Evolutionary conservation across 2,797 vertebrate genomes (phyloP).

Genomic region (Gallinago stenura): DNA sequence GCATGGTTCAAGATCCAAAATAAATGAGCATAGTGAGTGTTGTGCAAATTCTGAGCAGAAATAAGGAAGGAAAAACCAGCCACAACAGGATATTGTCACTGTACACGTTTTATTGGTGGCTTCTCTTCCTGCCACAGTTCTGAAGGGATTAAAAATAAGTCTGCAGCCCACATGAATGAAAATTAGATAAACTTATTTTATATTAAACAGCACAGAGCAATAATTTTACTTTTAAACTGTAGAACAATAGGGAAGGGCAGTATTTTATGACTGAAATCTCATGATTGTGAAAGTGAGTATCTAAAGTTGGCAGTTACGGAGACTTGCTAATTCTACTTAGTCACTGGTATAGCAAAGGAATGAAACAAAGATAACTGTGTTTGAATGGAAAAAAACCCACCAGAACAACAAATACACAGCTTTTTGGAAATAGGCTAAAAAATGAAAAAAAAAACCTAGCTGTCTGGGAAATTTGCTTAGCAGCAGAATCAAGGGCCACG

Average conservation of each 20-base stretch:
- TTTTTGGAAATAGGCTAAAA: background rate
- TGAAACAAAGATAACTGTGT: background rate
- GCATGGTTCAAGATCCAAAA: background rate
- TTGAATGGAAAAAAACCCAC: background rate
- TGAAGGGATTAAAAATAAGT: conserved; percentile 5
- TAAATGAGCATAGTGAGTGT: background rate
- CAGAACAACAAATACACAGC: background rate
- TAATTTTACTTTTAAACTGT: background rate
- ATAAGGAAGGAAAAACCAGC: background rate
- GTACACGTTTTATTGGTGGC: background rate
- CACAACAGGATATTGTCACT: background rate
- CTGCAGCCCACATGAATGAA: background rate
- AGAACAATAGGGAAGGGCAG: background rate
- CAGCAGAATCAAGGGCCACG: background rate
- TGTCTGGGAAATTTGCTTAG: background rate
- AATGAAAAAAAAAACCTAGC: background rate
- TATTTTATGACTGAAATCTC: background rate
- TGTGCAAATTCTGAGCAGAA: conserved; percentile 12
- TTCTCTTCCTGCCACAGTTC: background rate
- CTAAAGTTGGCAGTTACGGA: background rate
- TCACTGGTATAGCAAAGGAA: background rate
- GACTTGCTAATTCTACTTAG: background rate
- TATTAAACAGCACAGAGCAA: background rate
- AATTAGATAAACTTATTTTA: background rate
- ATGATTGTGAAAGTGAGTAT: background rate